Conservation (phyloP, 2,797 vertebrate species). For the Myripristis jacobus region DNA sequence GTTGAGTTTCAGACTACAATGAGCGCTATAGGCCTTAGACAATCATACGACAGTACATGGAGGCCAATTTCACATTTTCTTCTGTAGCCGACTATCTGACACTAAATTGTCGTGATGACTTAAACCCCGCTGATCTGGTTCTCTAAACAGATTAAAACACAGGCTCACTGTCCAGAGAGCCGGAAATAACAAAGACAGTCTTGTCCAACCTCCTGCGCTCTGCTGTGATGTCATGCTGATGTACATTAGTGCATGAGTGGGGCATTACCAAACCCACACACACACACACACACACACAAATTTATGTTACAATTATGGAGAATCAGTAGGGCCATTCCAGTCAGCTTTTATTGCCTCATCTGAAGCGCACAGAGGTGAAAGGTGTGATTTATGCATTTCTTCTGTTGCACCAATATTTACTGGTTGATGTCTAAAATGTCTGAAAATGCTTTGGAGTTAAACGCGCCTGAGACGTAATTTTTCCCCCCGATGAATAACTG, state of each 20-base stretch:
- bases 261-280: background rate
- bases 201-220: background rate
- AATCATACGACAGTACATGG: constrained; percentile 24
- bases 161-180: constrained; percentile 5
- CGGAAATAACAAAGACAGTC: constrained; percentile 18
- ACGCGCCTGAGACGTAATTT: constrained; percentile 5
- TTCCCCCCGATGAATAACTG: constrained; percentile 28
- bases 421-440: constrained; percentile 50
- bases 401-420: constrained; percentile 67
- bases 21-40: constrained; percentile 25
- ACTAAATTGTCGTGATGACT: constrained; percentile 31
- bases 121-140: background rate
- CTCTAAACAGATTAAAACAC: constrained; percentile 42
- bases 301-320: constrained; percentile 61
- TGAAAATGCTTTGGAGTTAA: constrained; percentile 53
- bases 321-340: constrained; percentile 47
- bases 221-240: constrained; percentile 42
- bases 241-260: background rate
- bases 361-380: constrained; percentile 42
- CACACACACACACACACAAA: constrained; percentile 5
- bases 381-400: constrained; percentile 55
- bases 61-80: constrained; percentile 34
- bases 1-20: too few relatives aligned
- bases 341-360: constrained; percentile 42
- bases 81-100: constrained; percentile 33